Percentiles rank a stretch among this genome's conserved stretches.
Evolutionary conservation across 2,113 vertebrate species (phyloP).

Genomic region (Rhinichthys klamathensis): DNA sequence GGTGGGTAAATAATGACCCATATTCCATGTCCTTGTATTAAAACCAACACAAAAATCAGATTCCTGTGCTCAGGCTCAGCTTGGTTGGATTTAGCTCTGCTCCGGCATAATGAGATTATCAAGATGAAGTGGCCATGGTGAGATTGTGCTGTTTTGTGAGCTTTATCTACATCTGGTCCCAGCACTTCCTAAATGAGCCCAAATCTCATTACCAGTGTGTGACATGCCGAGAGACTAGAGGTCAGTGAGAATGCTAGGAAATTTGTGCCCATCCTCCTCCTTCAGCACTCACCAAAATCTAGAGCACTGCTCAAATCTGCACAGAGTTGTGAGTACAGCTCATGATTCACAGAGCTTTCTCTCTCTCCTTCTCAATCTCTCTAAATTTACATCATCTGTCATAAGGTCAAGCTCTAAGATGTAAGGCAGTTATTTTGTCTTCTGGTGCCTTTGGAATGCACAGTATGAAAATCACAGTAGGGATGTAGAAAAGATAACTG

Average conservation of each 20-base stretch:
- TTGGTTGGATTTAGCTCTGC: constrained; percentile 14
- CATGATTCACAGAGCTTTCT: constrained; percentile 11
- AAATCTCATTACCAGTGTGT: constrained; percentile 39
- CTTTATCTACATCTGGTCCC: constrained; percentile 54
- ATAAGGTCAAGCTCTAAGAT: constrained; percentile 7
- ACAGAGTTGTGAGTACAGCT: constrained; percentile 1
- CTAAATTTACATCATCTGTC: constrained; percentile 29
- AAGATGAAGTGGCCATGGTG: constrained; percentile 44
- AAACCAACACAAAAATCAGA: constrained; percentile 20
- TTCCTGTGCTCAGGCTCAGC: constrained; percentile 19
- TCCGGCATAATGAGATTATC: constrained; percentile 50
- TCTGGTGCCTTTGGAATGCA: constrained; percentile 8
- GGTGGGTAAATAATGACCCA: background rate
- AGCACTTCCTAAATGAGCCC: constrained; percentile 25
- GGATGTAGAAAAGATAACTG: background rate
- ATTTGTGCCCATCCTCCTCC: constrained; percentile 17
- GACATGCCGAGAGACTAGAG: constrained; percentile 28
- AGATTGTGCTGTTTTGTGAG: constrained; percentile 36
- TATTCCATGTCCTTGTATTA: constrained; percentile 5
- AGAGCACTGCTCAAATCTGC: constrained; percentile 32
- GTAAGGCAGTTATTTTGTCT: constrained; percentile 3
- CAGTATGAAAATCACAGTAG: constrained; percentile 1
- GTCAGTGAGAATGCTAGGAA: constrained; percentile 15
- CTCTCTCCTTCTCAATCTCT: constrained; percentile 8
- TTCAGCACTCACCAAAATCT: background rate